Percentiles rank a stretch among this genome's conserved stretches.
Conservation (phyloP, 2,888 invertebrate species). For the Drosophila emarginata region DNA sequence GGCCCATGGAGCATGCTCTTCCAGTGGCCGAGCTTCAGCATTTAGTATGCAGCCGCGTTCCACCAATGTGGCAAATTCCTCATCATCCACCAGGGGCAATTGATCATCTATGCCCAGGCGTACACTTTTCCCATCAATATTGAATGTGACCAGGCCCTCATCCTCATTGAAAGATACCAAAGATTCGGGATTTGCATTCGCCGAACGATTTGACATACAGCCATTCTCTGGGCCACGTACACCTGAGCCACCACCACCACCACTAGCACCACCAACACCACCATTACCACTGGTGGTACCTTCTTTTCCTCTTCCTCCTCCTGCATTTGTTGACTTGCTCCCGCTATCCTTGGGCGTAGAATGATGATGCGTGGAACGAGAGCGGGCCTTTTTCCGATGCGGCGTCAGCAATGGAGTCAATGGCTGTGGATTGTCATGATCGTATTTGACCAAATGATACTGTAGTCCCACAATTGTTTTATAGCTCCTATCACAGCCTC, state of each 20-base stretch:
- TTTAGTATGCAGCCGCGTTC: slow-evolving; percentile 80
- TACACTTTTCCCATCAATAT: slow-evolving; percentile 91
- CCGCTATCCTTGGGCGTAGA: slow-evolving; percentile 79
- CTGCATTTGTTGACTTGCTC: slow-evolving; percentile 14
- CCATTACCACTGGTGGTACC: neutral
- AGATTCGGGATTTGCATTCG: slow-evolving; percentile 73
- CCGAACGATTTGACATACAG: slow-evolving; percentile 29
- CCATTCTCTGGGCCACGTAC: slow-evolving; percentile 46
- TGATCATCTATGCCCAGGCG: slow-evolving; percentile 87
- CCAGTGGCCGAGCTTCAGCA: slow-evolving; percentile 78
- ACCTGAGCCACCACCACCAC: neutral
- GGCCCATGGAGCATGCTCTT: slow-evolving; percentile 81
- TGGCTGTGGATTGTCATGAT: slow-evolving; percentile 90
- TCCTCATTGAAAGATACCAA: slow-evolving; percentile 90
- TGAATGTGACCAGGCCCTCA: slow-evolving; percentile 93
- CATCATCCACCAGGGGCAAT: slow-evolving; percentile 87
- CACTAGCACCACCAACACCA: neutral
- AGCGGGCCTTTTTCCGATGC: slow-evolving; percentile 86
- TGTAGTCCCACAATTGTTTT: slow-evolving; percentile 93
- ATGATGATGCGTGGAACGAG: slow-evolving; percentile 84
- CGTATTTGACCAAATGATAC: slow-evolving; percentile 92
- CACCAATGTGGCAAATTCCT: slow-evolving; percentile 84
- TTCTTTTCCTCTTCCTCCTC: neutral
- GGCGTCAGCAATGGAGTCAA: slow-evolving; percentile 85
- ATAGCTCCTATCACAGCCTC: slow-evolving; percentile 92